phyloP scores from a whole-genome alignment of 2,888 invertebrate genomes.

The Tanypteryx hageni region DNA sequence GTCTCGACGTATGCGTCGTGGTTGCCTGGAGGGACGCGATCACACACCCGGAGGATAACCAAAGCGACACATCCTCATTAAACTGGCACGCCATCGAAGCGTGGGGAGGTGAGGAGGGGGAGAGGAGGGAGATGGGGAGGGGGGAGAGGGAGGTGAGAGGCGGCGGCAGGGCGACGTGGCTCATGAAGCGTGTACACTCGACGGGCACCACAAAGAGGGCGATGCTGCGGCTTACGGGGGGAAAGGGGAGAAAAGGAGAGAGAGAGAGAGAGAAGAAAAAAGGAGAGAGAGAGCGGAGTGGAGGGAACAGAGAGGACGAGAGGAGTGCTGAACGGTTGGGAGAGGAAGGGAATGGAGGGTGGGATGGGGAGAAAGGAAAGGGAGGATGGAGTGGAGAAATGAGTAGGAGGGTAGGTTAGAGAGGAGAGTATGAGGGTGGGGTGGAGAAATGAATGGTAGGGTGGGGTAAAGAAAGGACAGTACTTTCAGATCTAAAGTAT shows the following conservation, averaged over 20 bases:
- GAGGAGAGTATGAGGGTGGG: too few species aligned
- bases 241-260: background rate
- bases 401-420: too few species aligned
- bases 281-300: background rate
- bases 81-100: constrained; percentile 33
- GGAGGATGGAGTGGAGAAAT: too few species aligned
- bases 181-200: background rate
- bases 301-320: background rate
- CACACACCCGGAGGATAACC: constrained; percentile 18
- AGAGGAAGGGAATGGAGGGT: background rate
- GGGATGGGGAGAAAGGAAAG: background rate
- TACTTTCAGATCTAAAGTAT: too few species aligned
- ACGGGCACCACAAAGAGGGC: constrained; percentile 1
- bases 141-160: background rate
- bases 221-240: background rate
- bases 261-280: background rate
- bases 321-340: background rate
- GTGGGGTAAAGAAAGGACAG: too few species aligned
- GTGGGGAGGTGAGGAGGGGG: background rate
- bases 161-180: background rate
- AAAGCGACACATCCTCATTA: constrained; percentile 55
- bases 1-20: background rate
- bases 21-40: background rate
- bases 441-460: too few species aligned
- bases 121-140: background rate